A percentile compares a stretch with the other conserved stretches of the same genome.
Evolutionary conservation across 2,113 vertebrate species (phyloP).

Genomic region (Romanogobio albipinnatus): DNA sequence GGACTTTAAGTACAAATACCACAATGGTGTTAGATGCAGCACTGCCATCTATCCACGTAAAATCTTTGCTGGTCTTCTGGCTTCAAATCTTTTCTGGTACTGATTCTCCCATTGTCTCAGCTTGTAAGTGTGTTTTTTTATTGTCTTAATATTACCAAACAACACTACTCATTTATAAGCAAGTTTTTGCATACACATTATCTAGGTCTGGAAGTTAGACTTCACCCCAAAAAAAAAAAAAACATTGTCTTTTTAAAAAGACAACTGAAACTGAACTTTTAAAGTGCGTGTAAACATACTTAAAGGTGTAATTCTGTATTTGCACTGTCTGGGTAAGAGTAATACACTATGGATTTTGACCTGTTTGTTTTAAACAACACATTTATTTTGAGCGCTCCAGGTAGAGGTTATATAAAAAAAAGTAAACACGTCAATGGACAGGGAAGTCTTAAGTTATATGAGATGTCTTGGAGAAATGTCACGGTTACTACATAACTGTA

Average conservation of each 20-base stretch:
- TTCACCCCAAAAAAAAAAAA: too few relatives aligned
- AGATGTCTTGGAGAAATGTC: constrained; percentile 38
- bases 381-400: constrained; percentile 14
- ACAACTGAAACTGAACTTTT: neutral
- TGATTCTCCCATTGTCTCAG: neutral
- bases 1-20: neutral
- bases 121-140: neutral
- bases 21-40: neutral
- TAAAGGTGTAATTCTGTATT: neutral
- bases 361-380: constrained; percentile 11
- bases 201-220: neutral
- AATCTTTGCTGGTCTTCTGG: neutral
- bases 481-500: neutral
- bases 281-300: neutral
- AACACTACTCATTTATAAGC: neutral
- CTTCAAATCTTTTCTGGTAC: neutral
- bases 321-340: neutral
- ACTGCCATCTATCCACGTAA: neutral
- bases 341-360: neutral
- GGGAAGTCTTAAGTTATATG: constrained; percentile 8
- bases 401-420: constrained; percentile 20
- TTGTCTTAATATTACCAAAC: neutral
- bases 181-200: neutral
- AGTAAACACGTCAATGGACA: constrained; percentile 4
- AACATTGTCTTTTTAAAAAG: too few relatives aligned